Evolutionary conservation across 1,140 invertebrate genomes (phyloP), one percentile per base, ranked within the genome.

Genomic region (Microplitis demolitor): DNA sequence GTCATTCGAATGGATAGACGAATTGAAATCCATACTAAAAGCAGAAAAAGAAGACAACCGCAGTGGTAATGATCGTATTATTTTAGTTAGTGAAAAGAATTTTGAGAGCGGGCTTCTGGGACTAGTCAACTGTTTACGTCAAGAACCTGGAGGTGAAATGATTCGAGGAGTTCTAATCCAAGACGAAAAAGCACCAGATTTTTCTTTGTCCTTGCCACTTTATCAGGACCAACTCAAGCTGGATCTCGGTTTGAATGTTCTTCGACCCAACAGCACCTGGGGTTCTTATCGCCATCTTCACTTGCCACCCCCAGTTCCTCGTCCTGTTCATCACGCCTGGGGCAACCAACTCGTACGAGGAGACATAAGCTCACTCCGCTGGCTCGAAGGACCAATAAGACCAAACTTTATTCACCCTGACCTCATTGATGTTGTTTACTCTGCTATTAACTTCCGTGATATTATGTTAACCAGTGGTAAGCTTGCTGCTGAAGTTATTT

Each of bases 281-380:
- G 95, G 95, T 13, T 93, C 91, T 34, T 93, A 95, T 75, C 91
- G 96, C 73, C 91, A 96, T 81, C 80, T 93, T 4, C 80, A 88
- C 9, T 75, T 93, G 0, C 82, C 85, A 16, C 83, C 86, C 16
- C 53, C 85, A 4, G 74, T 84, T 51, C 85, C 85, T 3, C 83
- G 88, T 8, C 82, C 78, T 51, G 87, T 87, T 0, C 80, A 89
- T 64, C 93, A 98, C 86, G 93, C 91, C 0, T 96, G 91, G 82
- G 91, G 93, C 0, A 95, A 97, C 84, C 91, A 93, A 0, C 76
- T 90, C 1, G 92, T 92, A 4, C 90, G 92, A 76, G 96, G 96
- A 63, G 97, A 98, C 83, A 85, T 99, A 14, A 93, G 93, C 0
- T 93, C 93, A 39, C 81, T 99, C 1, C 90, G 85, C 11, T 99